Conservation (phyloP, 2,797 vertebrate genomes). For the Sorex maritimensis region DNA sequence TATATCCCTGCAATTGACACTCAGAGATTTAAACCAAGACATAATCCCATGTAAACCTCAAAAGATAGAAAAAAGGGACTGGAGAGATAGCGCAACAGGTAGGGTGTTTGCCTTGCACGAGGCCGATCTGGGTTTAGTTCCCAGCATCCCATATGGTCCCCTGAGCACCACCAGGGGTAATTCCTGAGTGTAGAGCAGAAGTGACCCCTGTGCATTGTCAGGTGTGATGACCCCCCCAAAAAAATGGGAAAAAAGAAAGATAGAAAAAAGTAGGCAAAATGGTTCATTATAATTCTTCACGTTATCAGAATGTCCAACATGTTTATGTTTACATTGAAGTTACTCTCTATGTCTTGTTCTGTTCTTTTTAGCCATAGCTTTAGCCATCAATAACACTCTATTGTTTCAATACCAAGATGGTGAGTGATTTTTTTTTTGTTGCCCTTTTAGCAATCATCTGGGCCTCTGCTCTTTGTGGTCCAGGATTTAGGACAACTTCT, state of each 20-base stretch:
- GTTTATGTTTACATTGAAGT: slow-evolving; percentile 14
- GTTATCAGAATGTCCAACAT: neutral
- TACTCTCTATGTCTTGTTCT: neutral
- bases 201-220: no score
- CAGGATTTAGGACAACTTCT: neutral
- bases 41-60: neutral
- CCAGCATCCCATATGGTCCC: no score
- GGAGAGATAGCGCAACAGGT: no score
- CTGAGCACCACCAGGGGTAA: no score
- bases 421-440: slow-evolving; percentile 26
- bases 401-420: neutral
- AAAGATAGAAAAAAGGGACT: neutral
- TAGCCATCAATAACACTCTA: no score
- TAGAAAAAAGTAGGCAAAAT: neutral
- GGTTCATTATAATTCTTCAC: slow-evolving; percentile 57
- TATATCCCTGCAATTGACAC: neutral
- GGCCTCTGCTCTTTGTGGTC: neutral
- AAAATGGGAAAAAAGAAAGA: neutral
- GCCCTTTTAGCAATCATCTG: neutral
- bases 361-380: neutral
- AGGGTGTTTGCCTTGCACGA: no score
- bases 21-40: slow-evolving; percentile 39
- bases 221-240: no score
- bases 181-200: no score
- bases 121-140: no score